Evolutionary conservation across 2,888 invertebrate genomes (phyloP), one percentile per base, ranked within the genome.

Genomic region (Tetheella fluctuosa): DNA sequence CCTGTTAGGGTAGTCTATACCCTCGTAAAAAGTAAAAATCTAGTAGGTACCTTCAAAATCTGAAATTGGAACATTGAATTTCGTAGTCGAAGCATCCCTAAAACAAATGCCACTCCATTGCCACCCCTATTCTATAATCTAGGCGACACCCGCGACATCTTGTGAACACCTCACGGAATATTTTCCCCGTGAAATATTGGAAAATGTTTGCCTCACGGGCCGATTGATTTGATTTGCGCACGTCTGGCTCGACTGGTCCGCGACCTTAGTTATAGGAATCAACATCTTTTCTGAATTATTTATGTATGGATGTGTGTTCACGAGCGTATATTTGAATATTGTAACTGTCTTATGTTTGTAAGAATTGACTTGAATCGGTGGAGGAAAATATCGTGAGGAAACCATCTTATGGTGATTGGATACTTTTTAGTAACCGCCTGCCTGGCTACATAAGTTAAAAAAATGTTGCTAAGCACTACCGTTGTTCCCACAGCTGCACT

Each of bases 171-270:
- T 68, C 67, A 61, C 70, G 67, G 78, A 83, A 84, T 81, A 84
- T 84, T 80, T 78, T 78, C 77, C 75, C 69, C 64, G 61, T 69
- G 71, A 82, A 83, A 83, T 85, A 83, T 85, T 84, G 83, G 76
- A 83, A 83, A 83, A 81, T 86, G 81, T 85, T 86, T 86, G 80
- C 83, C 73, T 78, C 78, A 70, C 78, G 74, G 69, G 69, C 73
- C 79, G 76, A 79, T 79, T 85, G 88, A 88, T 88, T 88, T 81
- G 86, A 88, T 88, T 87, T 86, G 79, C 75, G 67, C 70, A 65
- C 75, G 68, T 68, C 71, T 66, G 65, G 66, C 70, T 66, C 64
- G 70, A 68, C 71, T 48, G 73, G 73, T 76, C 72, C 69, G 48
- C 20, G 48, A 58, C 60, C 62, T 61, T 74, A 71, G 67, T 65